Conservation (phyloP, 2,797 vertebrate genomes). For the Euphonia xanthogaster region DNA sequence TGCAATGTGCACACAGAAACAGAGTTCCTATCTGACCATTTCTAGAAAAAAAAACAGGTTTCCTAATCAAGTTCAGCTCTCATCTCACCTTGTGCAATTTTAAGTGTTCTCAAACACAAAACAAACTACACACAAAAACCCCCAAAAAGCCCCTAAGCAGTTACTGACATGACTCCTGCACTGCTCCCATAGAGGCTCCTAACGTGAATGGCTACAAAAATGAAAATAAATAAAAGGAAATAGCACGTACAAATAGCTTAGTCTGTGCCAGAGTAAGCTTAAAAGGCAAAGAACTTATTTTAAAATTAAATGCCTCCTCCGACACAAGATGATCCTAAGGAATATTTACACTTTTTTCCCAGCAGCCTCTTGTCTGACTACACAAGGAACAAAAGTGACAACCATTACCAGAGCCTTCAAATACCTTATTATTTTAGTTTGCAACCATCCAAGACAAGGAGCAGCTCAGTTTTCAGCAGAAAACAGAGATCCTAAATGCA, state of each 20-base stretch:
- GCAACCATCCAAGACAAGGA: background rate
- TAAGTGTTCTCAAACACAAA: background rate
- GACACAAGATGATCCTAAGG: background rate
- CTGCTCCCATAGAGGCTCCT: background rate
- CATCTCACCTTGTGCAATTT: background rate
- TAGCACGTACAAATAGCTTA: background rate
- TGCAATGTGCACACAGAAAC: background rate
- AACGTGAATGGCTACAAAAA: background rate
- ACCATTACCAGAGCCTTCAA: background rate
- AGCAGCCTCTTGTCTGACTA: background rate
- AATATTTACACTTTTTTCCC: background rate
- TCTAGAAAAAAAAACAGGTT: background rate
- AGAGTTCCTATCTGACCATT: background rate
- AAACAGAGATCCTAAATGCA: background rate
- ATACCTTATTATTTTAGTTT: background rate
- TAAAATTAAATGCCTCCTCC: background rate
- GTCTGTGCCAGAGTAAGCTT: background rate
- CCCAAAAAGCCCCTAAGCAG: background rate
- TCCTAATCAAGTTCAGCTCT: background rate
- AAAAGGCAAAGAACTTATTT: background rate
- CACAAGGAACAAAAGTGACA: background rate
- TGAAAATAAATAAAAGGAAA: background rate
- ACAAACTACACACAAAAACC: background rate
- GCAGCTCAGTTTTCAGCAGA: background rate
- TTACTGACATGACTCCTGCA: background rate